These are phyloP conservation scores for Empis stercorea DNA, from an alignment of 2,888 invertebrate species.

Conservation along the genomic window DNA sequence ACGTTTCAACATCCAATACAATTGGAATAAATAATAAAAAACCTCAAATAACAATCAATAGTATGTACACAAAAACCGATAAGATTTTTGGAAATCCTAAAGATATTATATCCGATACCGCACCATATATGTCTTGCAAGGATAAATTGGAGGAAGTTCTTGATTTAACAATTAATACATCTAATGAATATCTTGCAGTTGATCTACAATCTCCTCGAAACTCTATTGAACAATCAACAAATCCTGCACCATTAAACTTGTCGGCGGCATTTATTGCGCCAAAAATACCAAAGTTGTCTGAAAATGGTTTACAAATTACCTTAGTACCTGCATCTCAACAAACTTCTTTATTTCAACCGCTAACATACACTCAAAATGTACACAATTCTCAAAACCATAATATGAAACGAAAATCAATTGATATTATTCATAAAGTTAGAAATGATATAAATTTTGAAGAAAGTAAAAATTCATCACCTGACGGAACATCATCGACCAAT, in stretches of 20 bases:
- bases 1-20: slow-evolving; percentile 3
- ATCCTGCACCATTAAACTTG: not conserved
- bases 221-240: not conserved
- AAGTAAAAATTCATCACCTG: too few relatives aligned
- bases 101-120: slow-evolving; percentile 7
- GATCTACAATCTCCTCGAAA: slow-evolving; percentile 7
- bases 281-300: slow-evolving; percentile 8
- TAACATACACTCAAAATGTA: slow-evolving; percentile 13
- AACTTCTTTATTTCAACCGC: not conserved
- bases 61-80: slow-evolving; percentile 14
- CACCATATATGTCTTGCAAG: not conserved
- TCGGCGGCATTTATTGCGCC: not conserved
- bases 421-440: slow-evolving; percentile 1
- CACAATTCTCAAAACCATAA: slow-evolving; percentile 16
- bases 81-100: slow-evolving; percentile 17
- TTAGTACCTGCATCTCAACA: slow-evolving; percentile 11
- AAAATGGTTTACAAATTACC: slow-evolving; percentile 13
- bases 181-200: slow-evolving; percentile 7
- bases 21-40: slow-evolving; percentile 1
- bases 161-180: slow-evolving; percentile 11
- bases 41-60: slow-evolving; percentile 10
- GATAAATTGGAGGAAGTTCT: slow-evolving; percentile 5
- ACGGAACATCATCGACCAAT: too few relatives aligned
- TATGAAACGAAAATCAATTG: slow-evolving; percentile 12
- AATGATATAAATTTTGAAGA: too few relatives aligned